Evolutionary conservation across 1,140 invertebrate species (phyloP).

Genomic region (Mizuhopecten yessoensis): DNA sequence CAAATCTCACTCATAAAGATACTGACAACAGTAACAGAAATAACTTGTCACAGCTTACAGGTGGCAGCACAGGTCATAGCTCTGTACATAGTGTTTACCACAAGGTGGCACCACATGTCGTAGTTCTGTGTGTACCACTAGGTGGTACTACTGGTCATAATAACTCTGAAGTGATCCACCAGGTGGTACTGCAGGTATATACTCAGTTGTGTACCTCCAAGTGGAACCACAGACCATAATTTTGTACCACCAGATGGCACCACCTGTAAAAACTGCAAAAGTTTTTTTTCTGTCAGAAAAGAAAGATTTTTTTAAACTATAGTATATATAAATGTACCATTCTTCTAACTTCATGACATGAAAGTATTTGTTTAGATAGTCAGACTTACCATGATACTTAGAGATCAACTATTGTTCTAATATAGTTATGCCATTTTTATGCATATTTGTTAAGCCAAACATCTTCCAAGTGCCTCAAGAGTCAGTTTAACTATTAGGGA

Average conservation of each 20-base stretch:
- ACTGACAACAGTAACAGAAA: not conserved
- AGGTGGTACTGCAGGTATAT: not conserved
- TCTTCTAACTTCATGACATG: not conserved
- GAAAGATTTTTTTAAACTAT: not conserved
- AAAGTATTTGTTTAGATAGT: not conserved
- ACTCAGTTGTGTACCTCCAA: not conserved
- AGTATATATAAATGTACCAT: not conserved
- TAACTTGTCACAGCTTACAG: not conserved
- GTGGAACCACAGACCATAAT: not conserved
- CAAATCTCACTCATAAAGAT: constrained; percentile 3
- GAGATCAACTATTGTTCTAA: not conserved
- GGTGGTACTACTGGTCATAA: not conserved
- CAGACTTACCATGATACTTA: not conserved
- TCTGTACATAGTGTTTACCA: not conserved
- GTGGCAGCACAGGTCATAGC: not conserved
- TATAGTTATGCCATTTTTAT: not conserved
- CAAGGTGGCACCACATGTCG: not conserved
- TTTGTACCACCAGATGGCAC: not conserved
- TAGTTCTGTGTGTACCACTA: not conserved
- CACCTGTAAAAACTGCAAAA: not conserved
- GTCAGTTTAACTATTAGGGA: not conserved
- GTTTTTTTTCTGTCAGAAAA: not conserved
- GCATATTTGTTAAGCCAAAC: not conserved
- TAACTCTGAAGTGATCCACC: not conserved
- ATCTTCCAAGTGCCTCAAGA: not conserved